Evolutionary conservation across 2,888 invertebrate genomes (phyloP).

Genomic region (Mechanitis messenoides): DNA sequence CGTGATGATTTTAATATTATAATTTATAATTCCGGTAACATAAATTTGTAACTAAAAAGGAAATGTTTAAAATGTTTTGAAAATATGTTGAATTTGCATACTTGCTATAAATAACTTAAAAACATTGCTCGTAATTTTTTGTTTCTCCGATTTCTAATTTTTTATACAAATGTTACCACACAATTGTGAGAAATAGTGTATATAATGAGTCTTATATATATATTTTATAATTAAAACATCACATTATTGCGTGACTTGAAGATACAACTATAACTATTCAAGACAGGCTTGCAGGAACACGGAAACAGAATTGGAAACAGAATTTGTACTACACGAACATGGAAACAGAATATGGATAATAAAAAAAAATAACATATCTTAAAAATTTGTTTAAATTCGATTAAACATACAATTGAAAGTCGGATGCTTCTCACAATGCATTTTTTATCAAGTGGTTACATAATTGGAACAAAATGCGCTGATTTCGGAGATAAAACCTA

Average conservation of each 20-base stretch:
- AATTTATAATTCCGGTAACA: too few relatives aligned
- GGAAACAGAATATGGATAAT: conserved; percentile 16
- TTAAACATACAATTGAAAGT: not conserved
- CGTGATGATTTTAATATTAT: too few relatives aligned
- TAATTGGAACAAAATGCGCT: not conserved
- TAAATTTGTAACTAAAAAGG: too few relatives aligned
- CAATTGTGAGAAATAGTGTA: conserved; percentile 4
- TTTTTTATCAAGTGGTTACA: too few relatives aligned
- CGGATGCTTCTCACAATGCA: too few relatives aligned
- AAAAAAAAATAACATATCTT: not conserved
- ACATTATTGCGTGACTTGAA: conserved; percentile 26
- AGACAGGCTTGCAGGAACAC: conserved; percentile 2
- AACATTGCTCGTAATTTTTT: not conserved
- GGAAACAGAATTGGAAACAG: conserved; percentile 1
- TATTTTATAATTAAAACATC: conserved; percentile 23
- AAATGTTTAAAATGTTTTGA: too few relatives aligned
- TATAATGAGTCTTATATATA: conserved; percentile 6
- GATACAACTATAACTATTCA: conserved; percentile 14
- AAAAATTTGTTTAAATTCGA: too few relatives aligned
- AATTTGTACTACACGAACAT: conserved; percentile 18
- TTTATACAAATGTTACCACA: not conserved
- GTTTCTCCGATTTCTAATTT: not conserved
- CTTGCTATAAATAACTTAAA: too few relatives aligned
- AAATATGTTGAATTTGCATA: too few relatives aligned
- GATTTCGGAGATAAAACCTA: conserved; percentile 12